These are phyloP conservation scores for Nymphalis urticae DNA, from an alignment of 2,888 invertebrate species.

Conservation along the genomic window DNA sequence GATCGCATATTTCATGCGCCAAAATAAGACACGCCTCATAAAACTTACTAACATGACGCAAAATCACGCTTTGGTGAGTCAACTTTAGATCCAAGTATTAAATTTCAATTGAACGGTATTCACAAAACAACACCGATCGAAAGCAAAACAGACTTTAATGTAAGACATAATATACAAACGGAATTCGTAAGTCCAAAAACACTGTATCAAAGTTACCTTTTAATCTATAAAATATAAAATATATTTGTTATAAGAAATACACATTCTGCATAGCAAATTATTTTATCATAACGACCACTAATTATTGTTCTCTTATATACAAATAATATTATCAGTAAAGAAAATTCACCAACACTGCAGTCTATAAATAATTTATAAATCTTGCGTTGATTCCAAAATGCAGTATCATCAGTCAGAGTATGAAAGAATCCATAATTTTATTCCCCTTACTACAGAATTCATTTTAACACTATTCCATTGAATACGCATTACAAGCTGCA, in stretches of 20 bases:
- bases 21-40: constrained; percentile 33
- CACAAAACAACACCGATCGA: constrained; percentile 61
- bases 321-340: constrained; percentile 39
- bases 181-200: constrained; percentile 1
- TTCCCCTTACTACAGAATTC: constrained; percentile 53
- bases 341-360: constrained; percentile 49
- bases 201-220: background rate
- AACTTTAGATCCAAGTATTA: constrained; percentile 62
- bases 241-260: background rate
- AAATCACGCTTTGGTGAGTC: constrained; percentile 65
- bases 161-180: background rate
- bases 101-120: constrained; percentile 65
- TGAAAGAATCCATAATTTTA: constrained; percentile 50
- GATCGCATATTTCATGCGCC: constrained; percentile 27
- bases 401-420: constrained; percentile 54
- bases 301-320: background rate
- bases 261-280: background rate
- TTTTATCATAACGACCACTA: background rate
- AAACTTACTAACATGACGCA: constrained; percentile 51
- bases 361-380: constrained; percentile 75
- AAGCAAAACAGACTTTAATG: constrained; percentile 61
- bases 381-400: constrained; percentile 56
- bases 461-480: constrained; percentile 48
- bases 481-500: constrained; percentile 45
- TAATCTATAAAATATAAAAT: background rate